phyloP scores from a whole-genome alignment of 1,140 invertebrate species.

The Parasteatoda tepidariorum region DNA sequence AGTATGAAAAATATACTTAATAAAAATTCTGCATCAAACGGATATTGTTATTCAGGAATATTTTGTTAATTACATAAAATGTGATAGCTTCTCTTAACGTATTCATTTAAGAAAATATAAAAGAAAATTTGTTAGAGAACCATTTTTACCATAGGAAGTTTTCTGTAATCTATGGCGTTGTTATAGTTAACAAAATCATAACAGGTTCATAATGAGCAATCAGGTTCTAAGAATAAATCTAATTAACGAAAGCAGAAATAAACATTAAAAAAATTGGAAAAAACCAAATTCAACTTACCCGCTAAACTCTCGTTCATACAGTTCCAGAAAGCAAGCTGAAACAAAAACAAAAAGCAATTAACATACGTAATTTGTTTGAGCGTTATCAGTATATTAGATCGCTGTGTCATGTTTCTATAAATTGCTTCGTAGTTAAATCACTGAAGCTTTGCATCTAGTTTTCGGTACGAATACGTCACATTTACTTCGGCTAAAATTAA shows the following conservation, averaged over 20 bases:
- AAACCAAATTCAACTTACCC: conserved; percentile 58
- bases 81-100: no score
- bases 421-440: no score
- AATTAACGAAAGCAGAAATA: conserved; percentile 12
- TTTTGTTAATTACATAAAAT: no score
- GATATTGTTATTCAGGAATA: no score
- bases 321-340: conserved; percentile 63
- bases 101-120: no score
- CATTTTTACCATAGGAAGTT: no score
- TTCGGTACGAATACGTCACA: background rate
- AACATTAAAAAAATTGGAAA: background rate
- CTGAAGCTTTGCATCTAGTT: no score
- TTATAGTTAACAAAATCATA: no score
- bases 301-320: conserved; percentile 64
- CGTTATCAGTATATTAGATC: conserved; percentile 22
- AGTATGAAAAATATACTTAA: no score
- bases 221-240: conserved; percentile 15
- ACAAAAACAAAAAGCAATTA: conserved; percentile 52
- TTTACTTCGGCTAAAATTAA: background rate
- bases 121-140: no score
- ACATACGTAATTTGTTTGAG: conserved; percentile 25
- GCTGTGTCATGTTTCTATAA: conserved; percentile 1
- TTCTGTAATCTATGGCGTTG: no score
- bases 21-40: no score
- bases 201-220: background rate